These are phyloP conservation scores for Calypte anna DNA, from an alignment of 2,113 vertebrate genomes.

Conservation along the genomic window DNA sequence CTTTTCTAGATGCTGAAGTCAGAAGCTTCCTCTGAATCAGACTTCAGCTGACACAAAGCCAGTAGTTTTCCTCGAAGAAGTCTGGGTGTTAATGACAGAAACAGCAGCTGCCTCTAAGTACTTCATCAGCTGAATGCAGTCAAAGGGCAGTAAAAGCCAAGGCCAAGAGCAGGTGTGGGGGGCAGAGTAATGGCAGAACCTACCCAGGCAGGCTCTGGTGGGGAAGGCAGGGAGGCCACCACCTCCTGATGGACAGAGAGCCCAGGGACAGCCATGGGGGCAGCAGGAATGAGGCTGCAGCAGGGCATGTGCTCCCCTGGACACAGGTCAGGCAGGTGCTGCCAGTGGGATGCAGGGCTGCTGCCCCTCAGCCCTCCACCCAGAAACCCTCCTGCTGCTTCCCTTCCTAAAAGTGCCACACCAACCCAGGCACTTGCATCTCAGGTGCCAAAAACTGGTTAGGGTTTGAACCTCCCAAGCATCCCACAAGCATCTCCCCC, in stretches of 20 bases:
- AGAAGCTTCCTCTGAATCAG: slow-evolving; percentile 43
- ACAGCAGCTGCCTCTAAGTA: slow-evolving; percentile 20
- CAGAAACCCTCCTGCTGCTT: neutral
- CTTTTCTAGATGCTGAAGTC: neutral
- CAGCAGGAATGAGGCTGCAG: neutral
- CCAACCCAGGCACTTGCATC: neutral
- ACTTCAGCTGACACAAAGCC: slow-evolving; percentile 45
- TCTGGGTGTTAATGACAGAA: slow-evolving; percentile 20
- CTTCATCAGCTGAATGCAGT: neutral
- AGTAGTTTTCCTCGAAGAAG: slow-evolving; percentile 9
- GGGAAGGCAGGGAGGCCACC: neutral
- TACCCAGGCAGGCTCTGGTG: neutral
- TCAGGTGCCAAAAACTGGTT: neutral
- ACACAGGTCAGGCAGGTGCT: neutral
- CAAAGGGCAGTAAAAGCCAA: neutral
- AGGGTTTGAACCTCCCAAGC: neutral
- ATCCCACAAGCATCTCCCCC: neutral
- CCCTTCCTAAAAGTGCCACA: neutral
- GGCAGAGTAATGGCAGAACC: neutral
- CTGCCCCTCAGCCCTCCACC: neutral
- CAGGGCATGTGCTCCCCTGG: neutral
- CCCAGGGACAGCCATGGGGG: neutral
- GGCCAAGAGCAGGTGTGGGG: neutral
- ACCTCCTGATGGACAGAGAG: neutral
- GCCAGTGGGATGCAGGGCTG: neutral